Evolutionary conservation across 2,888 invertebrate genomes (phyloP), one percentile per base, ranked within the genome.

Genomic region (Ichneumon xanthorius): DNA sequence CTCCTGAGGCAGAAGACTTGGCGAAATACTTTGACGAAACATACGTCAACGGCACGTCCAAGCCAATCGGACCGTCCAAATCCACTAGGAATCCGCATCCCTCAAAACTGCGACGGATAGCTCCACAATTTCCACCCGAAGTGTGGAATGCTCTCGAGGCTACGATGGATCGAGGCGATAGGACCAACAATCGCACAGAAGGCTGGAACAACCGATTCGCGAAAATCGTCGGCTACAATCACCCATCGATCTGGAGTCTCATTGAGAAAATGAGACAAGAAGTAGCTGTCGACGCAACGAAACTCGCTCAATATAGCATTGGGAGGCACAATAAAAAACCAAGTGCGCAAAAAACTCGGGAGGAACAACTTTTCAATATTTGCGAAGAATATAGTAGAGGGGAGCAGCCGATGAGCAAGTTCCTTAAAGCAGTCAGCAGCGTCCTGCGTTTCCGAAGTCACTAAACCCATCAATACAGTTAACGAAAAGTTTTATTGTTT

Each of bases 151-250:
- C 70, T n/a, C 72, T 71, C 30, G 50, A 50, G 63, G 63, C 53
- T 19, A 71, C 61, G 9, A 37, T 80, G 5, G 63, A 80, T 30
- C 14, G 19, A 11, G 37, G 33, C 16, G 45, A 48, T 1, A 58
- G 80, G 6, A 80, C 71, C 4, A 71, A 80, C 37, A 80, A 80
- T 33, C 50, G 50, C 14, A 80, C 80, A 37, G 72, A 80, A 72
- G 80, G 50, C n/a, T 80, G 80, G 80, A 72, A 80, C 19, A 80
- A 80, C 58, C 70, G 65, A 1, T 80, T 80, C 33, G 58, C 48
- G 7, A 65, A 50, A 33, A 19, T 80, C 11, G 71, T 80, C 0
- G 65, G 65, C 16, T 50, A 16, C 33, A 22, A 22, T 4, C 72
- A 80, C 40, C 80, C 72, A 22, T 16, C 71, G 1, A 45, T 72